Evolutionary conservation across 2,888 invertebrate species (phyloP).

Genomic region (Saturnia pavonia): DNA sequence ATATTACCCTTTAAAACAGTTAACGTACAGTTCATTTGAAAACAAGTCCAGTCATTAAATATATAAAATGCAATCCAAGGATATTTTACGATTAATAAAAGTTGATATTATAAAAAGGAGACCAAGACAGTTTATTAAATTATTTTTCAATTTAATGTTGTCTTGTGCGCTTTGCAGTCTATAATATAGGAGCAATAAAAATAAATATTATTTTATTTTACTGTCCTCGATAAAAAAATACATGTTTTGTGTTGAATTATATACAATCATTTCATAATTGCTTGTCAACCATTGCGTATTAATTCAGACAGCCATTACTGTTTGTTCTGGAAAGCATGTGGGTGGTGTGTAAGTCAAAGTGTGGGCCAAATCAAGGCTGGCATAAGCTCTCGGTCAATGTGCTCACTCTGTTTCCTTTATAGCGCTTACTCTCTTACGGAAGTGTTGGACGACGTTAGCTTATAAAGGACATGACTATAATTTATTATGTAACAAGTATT

Average conservation of each 20-base stretch:
- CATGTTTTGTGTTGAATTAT: constrained; percentile 35
- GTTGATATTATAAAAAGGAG: constrained; percentile 63
- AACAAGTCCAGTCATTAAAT: constrained; percentile 68
- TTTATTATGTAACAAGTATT: not conserved
- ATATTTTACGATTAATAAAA: constrained; percentile 72
- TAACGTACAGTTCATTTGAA: constrained; percentile 27
- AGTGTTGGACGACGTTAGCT: constrained; percentile 53
- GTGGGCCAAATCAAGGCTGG: constrained; percentile 60
- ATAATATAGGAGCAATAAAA: constrained; percentile 57
- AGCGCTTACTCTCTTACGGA: constrained; percentile 68
- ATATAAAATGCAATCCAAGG: constrained; percentile 49
- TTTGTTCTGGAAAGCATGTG: constrained; percentile 10
- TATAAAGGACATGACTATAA: constrained; percentile 26
- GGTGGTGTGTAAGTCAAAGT: constrained; percentile 34
- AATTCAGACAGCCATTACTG: constrained; percentile 20
- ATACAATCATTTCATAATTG: constrained; percentile 30
- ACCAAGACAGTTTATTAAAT: constrained; percentile 61
- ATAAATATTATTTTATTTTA: constrained; percentile 43
- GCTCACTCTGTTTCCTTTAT: constrained; percentile 66
- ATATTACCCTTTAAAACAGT: not conserved
- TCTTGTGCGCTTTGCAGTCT: constrained; percentile 50
- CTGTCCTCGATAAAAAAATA: constrained; percentile 35
- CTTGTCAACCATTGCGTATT: constrained; percentile 29
- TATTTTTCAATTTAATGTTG: constrained; percentile 60
- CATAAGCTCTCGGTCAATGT: constrained; percentile 52